Evolutionary conservation across 2,113 vertebrate species (phyloP).

Genomic region (Jaculus jaculus): DNA sequence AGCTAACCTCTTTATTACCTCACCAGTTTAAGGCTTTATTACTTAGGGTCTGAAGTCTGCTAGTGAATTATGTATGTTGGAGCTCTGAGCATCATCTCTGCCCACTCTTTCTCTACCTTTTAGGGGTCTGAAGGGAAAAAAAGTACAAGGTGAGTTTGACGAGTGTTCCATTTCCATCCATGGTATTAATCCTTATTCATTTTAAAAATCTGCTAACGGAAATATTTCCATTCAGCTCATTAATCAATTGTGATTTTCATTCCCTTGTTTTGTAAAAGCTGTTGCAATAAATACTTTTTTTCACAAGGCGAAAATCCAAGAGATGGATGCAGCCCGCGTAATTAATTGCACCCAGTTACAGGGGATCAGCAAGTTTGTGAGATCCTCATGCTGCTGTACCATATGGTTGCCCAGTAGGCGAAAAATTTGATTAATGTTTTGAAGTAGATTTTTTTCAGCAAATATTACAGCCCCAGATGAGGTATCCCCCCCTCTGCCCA

Average conservation of each 20-base stretch:
- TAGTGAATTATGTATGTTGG: constrained; percentile 76
- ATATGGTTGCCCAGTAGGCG: constrained; percentile 99
- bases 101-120: constrained; percentile 48
- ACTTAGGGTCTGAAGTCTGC: constrained; percentile 65
- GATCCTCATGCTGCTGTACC: constrained; percentile 99
- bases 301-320: constrained; percentile 93
- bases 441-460: constrained; percentile 93
- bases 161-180: constrained; percentile 78
- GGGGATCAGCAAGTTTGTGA: constrained; percentile 99
- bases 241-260: constrained; percentile 97
- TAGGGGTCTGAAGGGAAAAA: constrained; percentile 39
- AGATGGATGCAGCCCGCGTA: constrained; percentile 99
- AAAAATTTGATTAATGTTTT: constrained; percentile 99
- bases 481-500: constrained; percentile 63
- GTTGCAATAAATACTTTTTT: constrained; percentile 95
- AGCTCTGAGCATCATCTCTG: not conserved
- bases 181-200: constrained; percentile 86
- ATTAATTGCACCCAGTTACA: constrained; percentile 99
- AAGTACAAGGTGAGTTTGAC: constrained; percentile 34
- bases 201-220: constrained; percentile 93
- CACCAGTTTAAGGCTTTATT: constrained; percentile 76
- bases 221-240: constrained; percentile 96
- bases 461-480: constrained; percentile 96
- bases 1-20: constrained; percentile 75
- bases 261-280: constrained; percentile 95